These are phyloP conservation scores for Ageneiosus marmoratus DNA, from an alignment of 2,113 vertebrate species.

Conservation along the genomic window DNA sequence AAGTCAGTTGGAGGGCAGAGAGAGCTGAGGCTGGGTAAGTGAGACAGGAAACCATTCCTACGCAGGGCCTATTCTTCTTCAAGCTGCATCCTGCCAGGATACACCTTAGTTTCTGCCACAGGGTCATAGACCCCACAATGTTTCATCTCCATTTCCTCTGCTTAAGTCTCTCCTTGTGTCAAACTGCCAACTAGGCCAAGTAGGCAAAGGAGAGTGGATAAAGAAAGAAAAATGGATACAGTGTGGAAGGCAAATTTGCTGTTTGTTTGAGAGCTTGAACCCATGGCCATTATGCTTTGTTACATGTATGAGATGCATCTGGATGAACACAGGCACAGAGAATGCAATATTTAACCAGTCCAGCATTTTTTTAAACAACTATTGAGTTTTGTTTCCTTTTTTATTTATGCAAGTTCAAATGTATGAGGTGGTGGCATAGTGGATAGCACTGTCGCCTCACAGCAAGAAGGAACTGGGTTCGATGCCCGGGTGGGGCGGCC, in stretches of 20 bases:
- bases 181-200: slow-evolving; percentile 65
- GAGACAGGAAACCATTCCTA: slow-evolving; percentile 65
- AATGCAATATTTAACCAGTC: slow-evolving; percentile 27
- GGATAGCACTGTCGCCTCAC: too few relatives aligned
- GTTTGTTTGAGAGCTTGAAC: slow-evolving; percentile 57
- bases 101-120: slow-evolving; percentile 47
- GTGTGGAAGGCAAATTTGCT: slow-evolving; percentile 28
- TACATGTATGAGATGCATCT: slow-evolving; percentile 10
- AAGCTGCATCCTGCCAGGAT: slow-evolving; percentile 71
- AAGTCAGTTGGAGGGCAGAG: neutral
- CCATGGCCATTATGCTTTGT: slow-evolving; percentile 55
- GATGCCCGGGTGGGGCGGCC: too few relatives aligned
- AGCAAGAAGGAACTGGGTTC: too few relatives aligned
- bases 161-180: slow-evolving; percentile 50
- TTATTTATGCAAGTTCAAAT: slow-evolving; percentile 27
- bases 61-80: slow-evolving; percentile 73
- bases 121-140: slow-evolving; percentile 26
- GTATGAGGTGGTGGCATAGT: too few relatives aligned
- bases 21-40: slow-evolving; percentile 8
- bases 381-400: slow-evolving; percentile 28
- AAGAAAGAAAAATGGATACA: neutral
- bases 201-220: slow-evolving; percentile 27
- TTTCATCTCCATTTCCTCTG: slow-evolving; percentile 61
- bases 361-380: slow-evolving; percentile 15
- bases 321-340: slow-evolving; percentile 32